Percentiles rank a stretch among this genome's conserved stretches.
phyloP scores from a whole-genome alignment of 1,140 invertebrate genomes.

The silkworm (Bombyx mori) region ASM3026992v2 NC_085111.1:10574501-10575000 shows the following conservation, averaged over 20 bases:
- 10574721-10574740: conserved; percentile 46
- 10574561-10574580: conserved; percentile 14
- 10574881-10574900: too few relatives aligned
- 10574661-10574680: conserved; percentile 48
- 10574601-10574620: conserved; percentile 31
- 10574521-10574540: too few relatives aligned
- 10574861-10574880: not conserved
- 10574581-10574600: conserved; percentile 47
- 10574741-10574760: conserved; percentile 36
- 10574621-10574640: conserved; percentile 41
- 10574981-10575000: conserved; percentile 46
- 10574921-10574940: not conserved
- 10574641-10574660: conserved; percentile 27
- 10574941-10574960: conserved; percentile 12
- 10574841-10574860: too few relatives aligned
- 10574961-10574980: conserved; percentile 44
- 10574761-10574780: conserved; percentile 51
- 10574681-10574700: conserved; percentile 36
- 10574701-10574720: conserved; percentile 66
- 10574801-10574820: conserved; percentile 37
- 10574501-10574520: too few relatives aligned
- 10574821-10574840: conserved; percentile 8
- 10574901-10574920: too few relatives aligned
- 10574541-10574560: not conserved
- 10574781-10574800: conserved; percentile 42